Percentiles rank a stretch among this genome's conserved stretches.
Evolutionary conservation across 2,888 invertebrate genomes (phyloP).

Genomic region (Pseudococcus jackbeardsleyi): DNA sequence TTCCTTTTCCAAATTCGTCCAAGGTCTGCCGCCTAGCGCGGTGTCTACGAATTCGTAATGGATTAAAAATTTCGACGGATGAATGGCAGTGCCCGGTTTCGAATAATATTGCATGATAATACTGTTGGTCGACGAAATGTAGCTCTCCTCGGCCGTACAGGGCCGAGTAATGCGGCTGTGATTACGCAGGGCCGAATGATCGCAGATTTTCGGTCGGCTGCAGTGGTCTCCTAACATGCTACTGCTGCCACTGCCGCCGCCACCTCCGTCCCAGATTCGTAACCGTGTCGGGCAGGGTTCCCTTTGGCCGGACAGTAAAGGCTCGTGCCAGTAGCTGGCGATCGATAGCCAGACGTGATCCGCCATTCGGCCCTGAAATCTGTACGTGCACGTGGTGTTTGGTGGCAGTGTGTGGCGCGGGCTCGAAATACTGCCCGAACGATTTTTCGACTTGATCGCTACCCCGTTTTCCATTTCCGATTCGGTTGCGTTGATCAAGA

Average conservation of each 20-base stretch:
- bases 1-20: conserved; percentile 72
- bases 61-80: conserved; percentile 79
- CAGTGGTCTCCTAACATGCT: conserved; percentile 80
- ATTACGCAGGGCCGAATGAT: conserved; percentile 82
- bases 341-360: conserved; percentile 91
- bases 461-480: conserved; percentile 74
- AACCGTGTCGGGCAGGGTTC: conserved; percentile 77
- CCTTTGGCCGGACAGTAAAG: conserved; percentile 66
- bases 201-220: conserved; percentile 85
- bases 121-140: conserved; percentile 74
- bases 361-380: conserved; percentile 82
- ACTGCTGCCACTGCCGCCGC: conserved; percentile 68
- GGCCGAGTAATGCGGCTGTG: conserved; percentile 83
- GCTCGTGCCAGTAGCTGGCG: conserved; percentile 84
- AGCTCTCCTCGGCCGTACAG: conserved; percentile 84
- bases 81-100: conserved; percentile 80
- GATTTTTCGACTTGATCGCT: conserved; percentile 72
- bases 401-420: conserved; percentile 88
- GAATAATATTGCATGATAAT: conserved; percentile 69
- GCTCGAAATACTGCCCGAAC: conserved; percentile 82
- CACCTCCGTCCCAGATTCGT: conserved; percentile 82
- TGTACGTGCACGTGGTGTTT: conserved; percentile 88
- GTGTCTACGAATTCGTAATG: conserved; percentile 90
- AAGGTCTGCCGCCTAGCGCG: conserved; percentile 79
- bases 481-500: conserved; percentile 82